These are phyloP conservation scores for Ophiothrix spiculata DNA, from an alignment of 35 echinoderm and acorn worm genomes.

Conservation along the genomic window DNA sequence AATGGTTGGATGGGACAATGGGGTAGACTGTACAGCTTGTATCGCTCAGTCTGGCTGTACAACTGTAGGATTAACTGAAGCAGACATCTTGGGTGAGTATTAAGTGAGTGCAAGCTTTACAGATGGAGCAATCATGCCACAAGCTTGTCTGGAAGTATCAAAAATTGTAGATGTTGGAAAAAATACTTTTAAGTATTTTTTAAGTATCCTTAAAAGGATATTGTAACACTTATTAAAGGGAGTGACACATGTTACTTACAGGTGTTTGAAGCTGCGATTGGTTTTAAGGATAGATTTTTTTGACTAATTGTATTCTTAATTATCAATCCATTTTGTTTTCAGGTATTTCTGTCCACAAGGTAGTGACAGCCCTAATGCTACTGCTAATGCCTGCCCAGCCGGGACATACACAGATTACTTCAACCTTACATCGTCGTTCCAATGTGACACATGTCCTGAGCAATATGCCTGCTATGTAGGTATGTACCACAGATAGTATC, in stretches of 20 bases:
- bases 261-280: too few relatives aligned
- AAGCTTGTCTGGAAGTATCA: too few relatives aligned
- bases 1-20: slow-evolving; percentile 55
- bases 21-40: slow-evolving; percentile 57
- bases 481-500: too few relatives aligned
- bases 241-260: too few relatives aligned
- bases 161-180: too few relatives aligned
- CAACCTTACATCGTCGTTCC: slow-evolving; percentile 88
- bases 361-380: slow-evolving; percentile 59
- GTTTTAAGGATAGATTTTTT: too few relatives aligned
- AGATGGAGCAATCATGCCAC: too few relatives aligned
- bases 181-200: too few relatives aligned
- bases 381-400: slow-evolving; percentile 72
- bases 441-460: slow-evolving; percentile 80
- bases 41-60: slow-evolving; percentile 87
- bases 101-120: too few relatives aligned
- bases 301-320: too few relatives aligned
- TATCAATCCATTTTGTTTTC: neutral
- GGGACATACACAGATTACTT: slow-evolving; percentile 85
- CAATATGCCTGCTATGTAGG: slow-evolving; percentile 81
- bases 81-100: slow-evolving; percentile 89
- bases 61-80: slow-evolving; percentile 59
- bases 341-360: slow-evolving; percentile 83
- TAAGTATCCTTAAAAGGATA: too few relatives aligned
- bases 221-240: too few relatives aligned